Base-by-base conservation (phyloP, 1,140 invertebrate genomes). In the Dendrolimus kikuchii region DNA sequence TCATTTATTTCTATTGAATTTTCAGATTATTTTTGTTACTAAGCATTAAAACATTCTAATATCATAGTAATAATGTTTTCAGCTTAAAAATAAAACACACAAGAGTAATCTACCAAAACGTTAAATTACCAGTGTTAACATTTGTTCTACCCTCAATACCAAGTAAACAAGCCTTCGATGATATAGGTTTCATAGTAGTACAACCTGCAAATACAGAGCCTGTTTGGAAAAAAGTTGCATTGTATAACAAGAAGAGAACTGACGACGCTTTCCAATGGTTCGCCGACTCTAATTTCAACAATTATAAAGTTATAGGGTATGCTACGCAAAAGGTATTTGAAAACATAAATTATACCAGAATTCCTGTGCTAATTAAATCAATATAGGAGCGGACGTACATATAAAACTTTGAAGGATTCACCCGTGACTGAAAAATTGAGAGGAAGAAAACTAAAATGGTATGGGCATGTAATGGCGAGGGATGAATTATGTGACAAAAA, bases 141-240 rank as follows among this genome's bases (percentile, higher is more conserved):
- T 74, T 81, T 40, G 64, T 81, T 0, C 2, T 71, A 2, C 76
- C 76, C 2, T 57, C 70, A 0, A 60, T 72, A 5, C 6, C 45
- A 3, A 59, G 61, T 0, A 74, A 75, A 51, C 74, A 78, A 50
- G 41, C 52, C 0, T 79, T 63, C 43, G 78, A 81, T 37, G 76
- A 81, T 50, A 71, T 79, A 3, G 78, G 71, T 0, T 68, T 79
- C 39, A 68, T 81, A 44, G 53, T 79, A 0, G 68, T 77, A 2
- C 51, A 68, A 0, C 49, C 46, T 10, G 55, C 53, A 23, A 55
- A 48, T 1, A 51, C 42, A 9, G 37, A 50, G 1, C 56, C 41
- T 0, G 9, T 42, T 4, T 77, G 74, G 74, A 5, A 23, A 0
- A 57, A 45, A 0, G 58, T 77, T 5, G 10, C 62, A 3, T 10